Percentiles rank a stretch among this genome's conserved stretches.
These are phyloP conservation scores for Galendromus occidentalis DNA, from an alignment of 1,140 invertebrate genomes.

Conservation along the genomic window DNA sequence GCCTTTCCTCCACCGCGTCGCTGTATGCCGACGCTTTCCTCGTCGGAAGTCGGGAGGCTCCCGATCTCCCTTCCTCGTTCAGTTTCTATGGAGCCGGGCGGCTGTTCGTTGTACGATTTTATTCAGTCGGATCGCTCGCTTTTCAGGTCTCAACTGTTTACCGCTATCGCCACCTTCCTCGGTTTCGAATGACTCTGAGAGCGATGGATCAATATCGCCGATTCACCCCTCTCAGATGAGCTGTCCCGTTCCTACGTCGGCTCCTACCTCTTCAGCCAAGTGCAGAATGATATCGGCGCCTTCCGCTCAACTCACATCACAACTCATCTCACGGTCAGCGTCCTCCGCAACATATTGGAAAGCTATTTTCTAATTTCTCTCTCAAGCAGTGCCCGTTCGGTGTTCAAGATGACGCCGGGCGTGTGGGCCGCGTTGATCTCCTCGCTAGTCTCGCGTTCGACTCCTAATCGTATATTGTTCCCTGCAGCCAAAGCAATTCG, in stretches of 20 bases:
- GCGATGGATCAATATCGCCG: neutral
- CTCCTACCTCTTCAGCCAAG: neutral
- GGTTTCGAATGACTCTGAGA: conserved; percentile 3
- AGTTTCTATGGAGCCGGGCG: no score
- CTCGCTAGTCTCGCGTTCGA: neutral
- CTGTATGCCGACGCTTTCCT: no score
- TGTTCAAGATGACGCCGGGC: no score
- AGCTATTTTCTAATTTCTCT: neutral
- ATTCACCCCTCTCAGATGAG: no score
- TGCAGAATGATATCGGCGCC: neutral
- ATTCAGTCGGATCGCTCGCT: no score
- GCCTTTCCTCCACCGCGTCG: no score
- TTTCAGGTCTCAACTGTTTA: conserved; percentile 1
- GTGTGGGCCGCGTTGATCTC: no score
- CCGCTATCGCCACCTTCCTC: conserved; percentile 1
- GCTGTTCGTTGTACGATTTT: no score
- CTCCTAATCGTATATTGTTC: neutral
- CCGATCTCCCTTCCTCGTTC: no score
- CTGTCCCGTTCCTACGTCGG: no score
- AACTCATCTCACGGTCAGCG: neutral
- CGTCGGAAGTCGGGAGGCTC: no score
- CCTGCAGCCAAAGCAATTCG: neutral
- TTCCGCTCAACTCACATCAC: conserved; percentile 9
- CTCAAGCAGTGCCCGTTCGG: no score
- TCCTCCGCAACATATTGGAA: neutral